These are phyloP conservation scores for Sinocyclocheilus anophthalmus DNA, from an alignment of 2,113 vertebrate species.

Conservation along the genomic window DNA sequence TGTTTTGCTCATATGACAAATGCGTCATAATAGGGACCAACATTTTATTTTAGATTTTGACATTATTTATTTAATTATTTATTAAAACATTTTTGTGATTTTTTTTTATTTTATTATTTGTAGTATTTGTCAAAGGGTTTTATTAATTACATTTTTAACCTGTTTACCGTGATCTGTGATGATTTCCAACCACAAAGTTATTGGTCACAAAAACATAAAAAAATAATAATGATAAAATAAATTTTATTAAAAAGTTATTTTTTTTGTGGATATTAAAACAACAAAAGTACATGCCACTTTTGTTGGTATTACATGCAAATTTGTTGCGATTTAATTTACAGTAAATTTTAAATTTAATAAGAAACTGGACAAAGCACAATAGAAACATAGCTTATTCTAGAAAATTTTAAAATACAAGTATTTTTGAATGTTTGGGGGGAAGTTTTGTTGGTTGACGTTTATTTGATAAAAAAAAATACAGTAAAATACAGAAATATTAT, in stretches of 20 bases:
- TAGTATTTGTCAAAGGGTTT: not conserved
- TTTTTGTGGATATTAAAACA: not conserved
- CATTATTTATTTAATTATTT: not conserved
- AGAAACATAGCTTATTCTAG: not conserved
- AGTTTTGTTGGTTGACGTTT: not conserved
- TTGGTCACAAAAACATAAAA: not conserved
- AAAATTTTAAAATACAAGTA: not conserved
- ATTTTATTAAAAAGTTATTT: not conserved
- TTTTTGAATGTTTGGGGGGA: not conserved
- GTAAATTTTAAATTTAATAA: not conserved
- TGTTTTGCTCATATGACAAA: not conserved
- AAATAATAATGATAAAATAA: no score
- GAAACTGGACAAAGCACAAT: not conserved
- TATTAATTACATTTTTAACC: not conserved
- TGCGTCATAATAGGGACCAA: not conserved
- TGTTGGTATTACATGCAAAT: not conserved
- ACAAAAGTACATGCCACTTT: not conserved
- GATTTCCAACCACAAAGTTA: not conserved
- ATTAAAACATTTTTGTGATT: not conserved
- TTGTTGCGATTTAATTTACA: not conserved
- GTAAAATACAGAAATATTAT: not conserved
- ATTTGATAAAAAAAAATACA: not conserved
- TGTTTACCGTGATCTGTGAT: no score
- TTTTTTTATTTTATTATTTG: not conserved
- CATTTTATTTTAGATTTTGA: not conserved